Percentiles rank a stretch among this genome's conserved stretches.
Conservation (phyloP, 2,113 vertebrate species). For the Podiceps cristatus region DNA sequence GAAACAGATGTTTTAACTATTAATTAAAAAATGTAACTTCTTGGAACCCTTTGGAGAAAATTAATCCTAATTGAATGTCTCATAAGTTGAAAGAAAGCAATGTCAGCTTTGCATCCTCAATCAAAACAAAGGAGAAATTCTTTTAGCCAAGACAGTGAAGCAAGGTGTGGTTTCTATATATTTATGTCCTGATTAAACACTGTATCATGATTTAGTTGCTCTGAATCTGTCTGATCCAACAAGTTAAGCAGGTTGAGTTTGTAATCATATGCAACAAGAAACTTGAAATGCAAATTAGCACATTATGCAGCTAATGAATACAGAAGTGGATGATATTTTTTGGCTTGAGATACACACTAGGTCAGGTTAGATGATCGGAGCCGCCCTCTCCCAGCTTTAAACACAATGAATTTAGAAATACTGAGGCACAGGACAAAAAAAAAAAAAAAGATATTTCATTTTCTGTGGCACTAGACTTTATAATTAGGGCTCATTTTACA, state of each 20-base stretch:
- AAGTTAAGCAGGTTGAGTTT: slow-evolving; percentile 19
- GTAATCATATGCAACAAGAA: neutral
- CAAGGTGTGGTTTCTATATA: neutral
- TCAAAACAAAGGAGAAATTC: neutral
- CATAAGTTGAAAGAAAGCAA: neutral
- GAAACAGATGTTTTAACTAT: neutral
- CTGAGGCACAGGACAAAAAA: neutral
- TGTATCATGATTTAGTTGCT: slow-evolving; percentile 18
- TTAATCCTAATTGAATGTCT: neutral
- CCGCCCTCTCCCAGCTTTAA: neutral
- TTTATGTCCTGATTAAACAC: neutral
- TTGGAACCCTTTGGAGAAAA: neutral
- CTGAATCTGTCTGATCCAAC: slow-evolving; percentile 37
- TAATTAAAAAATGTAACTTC: neutral
- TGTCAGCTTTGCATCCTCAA: neutral
- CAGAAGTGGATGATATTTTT: neutral
- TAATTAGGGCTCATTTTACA: neutral
- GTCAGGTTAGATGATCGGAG: neutral
- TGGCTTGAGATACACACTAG: neutral
- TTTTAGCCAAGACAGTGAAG: neutral
- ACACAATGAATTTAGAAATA: neutral
- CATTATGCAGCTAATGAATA: slow-evolving; percentile 10
- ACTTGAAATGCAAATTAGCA: slow-evolving; percentile 24
- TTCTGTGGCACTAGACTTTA: neutral
- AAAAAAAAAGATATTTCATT: neutral